Percentiles rank a stretch among this genome's conserved stretches.
phyloP scores from a whole-genome alignment of 2,797 vertebrate species.

The Crypturellus tataupa region DNA sequence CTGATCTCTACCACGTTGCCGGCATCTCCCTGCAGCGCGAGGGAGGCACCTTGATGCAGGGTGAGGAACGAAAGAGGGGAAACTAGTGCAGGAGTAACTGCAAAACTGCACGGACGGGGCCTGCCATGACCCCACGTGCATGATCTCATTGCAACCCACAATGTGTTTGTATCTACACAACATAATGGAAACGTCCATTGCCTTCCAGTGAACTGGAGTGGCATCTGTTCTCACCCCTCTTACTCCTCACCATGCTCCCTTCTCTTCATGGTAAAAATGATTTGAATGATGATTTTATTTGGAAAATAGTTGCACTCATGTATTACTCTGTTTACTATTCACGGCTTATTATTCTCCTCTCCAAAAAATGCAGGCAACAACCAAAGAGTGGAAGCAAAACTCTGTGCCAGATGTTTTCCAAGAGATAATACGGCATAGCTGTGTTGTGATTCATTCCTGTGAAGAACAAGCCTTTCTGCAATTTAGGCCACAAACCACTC shows the following conservation, averaged over 20 bases:
- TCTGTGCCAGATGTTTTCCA: not conserved
- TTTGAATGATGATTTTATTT: not conserved
- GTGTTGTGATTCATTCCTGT: not conserved
- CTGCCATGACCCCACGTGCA: not conserved
- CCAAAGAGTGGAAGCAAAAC: constrained; percentile 16
- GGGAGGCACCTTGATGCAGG: not conserved
- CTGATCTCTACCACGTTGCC: constrained; percentile 24
- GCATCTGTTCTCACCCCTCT: not conserved
- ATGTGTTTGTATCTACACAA: not conserved
- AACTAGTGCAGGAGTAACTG: not conserved
- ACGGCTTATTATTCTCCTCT: not conserved
- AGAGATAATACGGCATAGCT: not conserved
- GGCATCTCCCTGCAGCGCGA: not conserved
- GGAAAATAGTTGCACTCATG: not conserved
- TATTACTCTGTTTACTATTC: not conserved
- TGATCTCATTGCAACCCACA: not conserved
- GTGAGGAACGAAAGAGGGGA: not conserved
- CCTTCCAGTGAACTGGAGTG: not conserved
- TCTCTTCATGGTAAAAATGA: not conserved
- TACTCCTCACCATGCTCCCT: not conserved
- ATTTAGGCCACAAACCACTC: constrained; percentile 54
- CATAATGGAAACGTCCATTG: not conserved
- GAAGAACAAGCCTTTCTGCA: constrained; percentile 5
- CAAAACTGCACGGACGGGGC: not conserved
- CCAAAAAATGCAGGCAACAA: not conserved